Percentiles rank a stretch among this genome's conserved stretches.
These are phyloP conservation scores for Arrhamphus sclerolepis DNA, from an alignment of 2,797 vertebrate genomes.

Conservation along the genomic window DNA sequence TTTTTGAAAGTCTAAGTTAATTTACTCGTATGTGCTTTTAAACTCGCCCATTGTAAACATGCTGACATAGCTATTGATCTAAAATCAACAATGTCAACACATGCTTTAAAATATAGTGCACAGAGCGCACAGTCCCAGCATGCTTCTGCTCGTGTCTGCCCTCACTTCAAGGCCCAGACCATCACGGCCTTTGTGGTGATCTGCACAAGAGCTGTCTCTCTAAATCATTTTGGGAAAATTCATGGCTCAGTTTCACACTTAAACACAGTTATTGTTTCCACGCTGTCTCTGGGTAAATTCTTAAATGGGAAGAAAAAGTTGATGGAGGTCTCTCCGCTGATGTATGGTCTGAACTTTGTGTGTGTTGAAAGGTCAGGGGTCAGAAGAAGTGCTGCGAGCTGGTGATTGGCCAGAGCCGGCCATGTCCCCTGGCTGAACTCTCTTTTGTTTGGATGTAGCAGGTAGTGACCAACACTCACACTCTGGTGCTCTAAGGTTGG, in stretches of 20 bases:
- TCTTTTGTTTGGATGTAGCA: conserved; percentile 81
- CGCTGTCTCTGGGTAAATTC: conserved; percentile 60
- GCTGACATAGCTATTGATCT: conserved; percentile 19
- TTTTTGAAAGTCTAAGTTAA: neutral
- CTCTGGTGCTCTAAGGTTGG: conserved; percentile 60
- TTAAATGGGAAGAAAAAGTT: conserved; percentile 60
- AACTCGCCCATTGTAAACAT: conserved; percentile 8
- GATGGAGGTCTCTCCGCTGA: conserved; percentile 67
- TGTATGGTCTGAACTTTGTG: conserved; percentile 80
- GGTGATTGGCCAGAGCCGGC: conserved; percentile 92
- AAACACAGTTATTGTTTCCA: conserved; percentile 70
- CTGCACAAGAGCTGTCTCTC: conserved; percentile 48
- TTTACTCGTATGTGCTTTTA: conserved; percentile 10
- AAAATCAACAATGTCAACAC: conserved; percentile 29
- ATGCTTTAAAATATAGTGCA: conserved; percentile 15
- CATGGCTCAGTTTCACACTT: conserved; percentile 61
- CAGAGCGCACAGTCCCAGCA: conserved; percentile 13
- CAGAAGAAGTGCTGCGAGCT: conserved; percentile 79
- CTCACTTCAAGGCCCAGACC: conserved; percentile 31
- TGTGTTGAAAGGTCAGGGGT: conserved; percentile 83
- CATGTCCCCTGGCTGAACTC: conserved; percentile 95
- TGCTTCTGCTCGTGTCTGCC: conserved; percentile 41
- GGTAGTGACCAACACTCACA: conserved; percentile 79
- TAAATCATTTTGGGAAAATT: conserved; percentile 56
- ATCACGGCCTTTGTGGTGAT: conserved; percentile 46